Percentiles rank a stretch among this genome's conserved stretches.
Conservation (phyloP, 1,140 invertebrate genomes). For the Pectinophora gossypiella region DNA sequence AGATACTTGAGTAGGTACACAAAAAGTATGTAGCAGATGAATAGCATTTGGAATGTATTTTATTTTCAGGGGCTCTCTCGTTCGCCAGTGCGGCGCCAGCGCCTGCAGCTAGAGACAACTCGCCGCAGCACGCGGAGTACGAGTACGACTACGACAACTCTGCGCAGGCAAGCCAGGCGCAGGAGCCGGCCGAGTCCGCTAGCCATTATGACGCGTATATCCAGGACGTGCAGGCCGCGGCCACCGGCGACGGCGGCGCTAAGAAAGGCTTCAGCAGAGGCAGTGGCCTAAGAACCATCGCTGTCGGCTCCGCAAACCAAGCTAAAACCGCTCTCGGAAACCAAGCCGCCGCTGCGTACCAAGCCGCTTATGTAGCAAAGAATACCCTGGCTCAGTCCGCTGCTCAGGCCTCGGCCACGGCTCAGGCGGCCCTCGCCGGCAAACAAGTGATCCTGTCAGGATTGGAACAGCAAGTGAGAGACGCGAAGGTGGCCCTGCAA, state of each 20-base stretch:
- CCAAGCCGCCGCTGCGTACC: slow-evolving; percentile 79
- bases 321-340: slow-evolving; percentile 80
- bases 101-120: slow-evolving; percentile 19
- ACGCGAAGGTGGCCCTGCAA: slow-evolving; percentile 78
- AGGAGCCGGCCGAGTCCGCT: slow-evolving; percentile 50
- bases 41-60: too few relatives aligned
- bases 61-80: slow-evolving; percentile 30
- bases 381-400: slow-evolving; percentile 82
- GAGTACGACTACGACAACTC: slow-evolving; percentile 58
- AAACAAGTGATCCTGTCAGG: slow-evolving; percentile 81
- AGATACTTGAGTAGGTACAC: too few relatives aligned
- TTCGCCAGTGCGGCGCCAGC: slow-evolving; percentile 41
- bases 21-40: too few relatives aligned
- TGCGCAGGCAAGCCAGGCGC: slow-evolving; percentile 25
- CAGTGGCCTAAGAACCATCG: slow-evolving; percentile 67
- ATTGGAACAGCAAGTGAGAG: slow-evolving; percentile 80
- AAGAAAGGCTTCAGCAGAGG: slow-evolving; percentile 67
- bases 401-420: slow-evolving; percentile 80
- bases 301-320: slow-evolving; percentile 81
- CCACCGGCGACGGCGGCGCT: slow-evolving; percentile 24
- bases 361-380: slow-evolving; percentile 83
- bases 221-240: slow-evolving; percentile 54
- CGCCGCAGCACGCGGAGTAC: slow-evolving; percentile 42
- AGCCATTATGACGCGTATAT: slow-evolving; percentile 68
- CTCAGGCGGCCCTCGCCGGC: slow-evolving; percentile 81